Base-by-base conservation (phyloP, 2,888 invertebrate species). In the Sceliomorpha sp. region DNA sequence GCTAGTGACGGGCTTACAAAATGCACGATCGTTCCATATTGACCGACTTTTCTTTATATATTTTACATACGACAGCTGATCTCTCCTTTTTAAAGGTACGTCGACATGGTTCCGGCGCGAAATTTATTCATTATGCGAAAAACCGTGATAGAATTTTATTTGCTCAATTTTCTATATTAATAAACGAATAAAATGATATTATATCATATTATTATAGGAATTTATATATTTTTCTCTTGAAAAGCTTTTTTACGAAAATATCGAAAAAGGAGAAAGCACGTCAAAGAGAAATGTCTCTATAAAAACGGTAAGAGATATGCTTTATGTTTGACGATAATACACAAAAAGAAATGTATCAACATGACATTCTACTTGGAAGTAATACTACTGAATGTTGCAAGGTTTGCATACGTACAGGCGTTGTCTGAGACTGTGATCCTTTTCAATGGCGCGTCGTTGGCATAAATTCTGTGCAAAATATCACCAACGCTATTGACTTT, bases 1-100 rank as follows among this genome's bases (percentile, higher is more conserved):
- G 32, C 8, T 20, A 12, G 24, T 47, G 34, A 47, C 47, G 47
- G 32, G 32, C 50, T 50, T 50, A 50, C 26, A 50, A 39, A 29
- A 29, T 29, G 12, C 17, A 37, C 27, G 39, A 39, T 27, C 27
- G 37, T 50, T 13, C 9, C 8, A n/a, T 13, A 20, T 20, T 20
- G 20, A 20, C 20, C 5, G 20, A 20, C 20, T 20, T 20, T 10
- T 10, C 24, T 9, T 15, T 34, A 17, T 37, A 15, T 37, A 36
- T 36, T 48, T 36, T 48, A 48, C 26, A 37, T 36, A 20, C 20
- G 20, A 20, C 20, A 20, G 20, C 5, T 20, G 20, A 20, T 20
- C 2, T 20, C 20, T 20, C 5, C 20, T 20, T 20, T 20, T 20
- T 2, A 20, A 5, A 5, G 5, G 20, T 4, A 20, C 2, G 5